These are phyloP conservation scores for Nyctibius grandis DNA, from an alignment of 2,797 vertebrate species.

Conservation along the genomic window DNA sequence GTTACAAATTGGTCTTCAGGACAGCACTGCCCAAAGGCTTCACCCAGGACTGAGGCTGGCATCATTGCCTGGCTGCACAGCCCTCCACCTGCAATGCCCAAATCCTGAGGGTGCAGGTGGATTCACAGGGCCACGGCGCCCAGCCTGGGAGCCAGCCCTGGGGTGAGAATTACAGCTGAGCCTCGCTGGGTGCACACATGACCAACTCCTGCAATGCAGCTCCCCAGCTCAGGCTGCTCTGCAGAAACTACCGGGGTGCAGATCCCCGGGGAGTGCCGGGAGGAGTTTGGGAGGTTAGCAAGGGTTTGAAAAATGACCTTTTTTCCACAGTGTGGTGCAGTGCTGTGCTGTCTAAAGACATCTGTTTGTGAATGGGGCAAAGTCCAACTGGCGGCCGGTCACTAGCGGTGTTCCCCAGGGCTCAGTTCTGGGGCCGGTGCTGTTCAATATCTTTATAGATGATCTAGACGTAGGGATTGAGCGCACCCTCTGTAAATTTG, in stretches of 20 bases:
- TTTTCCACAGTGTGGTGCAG: fast-evolving
- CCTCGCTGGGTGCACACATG: not conserved
- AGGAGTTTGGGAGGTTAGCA: not conserved
- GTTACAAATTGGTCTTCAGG: not conserved
- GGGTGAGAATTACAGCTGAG: not conserved
- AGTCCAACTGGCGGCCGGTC: too few relatives aligned
- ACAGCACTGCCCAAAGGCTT: not conserved
- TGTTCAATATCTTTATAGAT: too few relatives aligned
- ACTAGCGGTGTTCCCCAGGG: too few relatives aligned
- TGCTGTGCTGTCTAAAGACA: not conserved
- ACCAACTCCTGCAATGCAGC: not conserved
- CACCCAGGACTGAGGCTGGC: not conserved
- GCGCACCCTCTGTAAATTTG: too few relatives aligned
- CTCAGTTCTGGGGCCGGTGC: too few relatives aligned
- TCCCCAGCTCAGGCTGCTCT: not conserved
- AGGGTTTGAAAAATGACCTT: too few relatives aligned
- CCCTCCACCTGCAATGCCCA: not conserved
- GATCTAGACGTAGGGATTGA: too few relatives aligned
- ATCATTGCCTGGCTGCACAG: not conserved
- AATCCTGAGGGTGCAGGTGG: not conserved
- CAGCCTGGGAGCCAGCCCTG: not conserved
- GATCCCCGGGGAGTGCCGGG: too few relatives aligned
- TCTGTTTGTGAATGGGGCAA: too few relatives aligned
- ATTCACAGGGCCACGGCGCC: not conserved
- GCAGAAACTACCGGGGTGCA: not conserved